Evolutionary conservation across 2,888 invertebrate genomes (phyloP).

Genomic region (Aleiodes leptofemur): DNA sequence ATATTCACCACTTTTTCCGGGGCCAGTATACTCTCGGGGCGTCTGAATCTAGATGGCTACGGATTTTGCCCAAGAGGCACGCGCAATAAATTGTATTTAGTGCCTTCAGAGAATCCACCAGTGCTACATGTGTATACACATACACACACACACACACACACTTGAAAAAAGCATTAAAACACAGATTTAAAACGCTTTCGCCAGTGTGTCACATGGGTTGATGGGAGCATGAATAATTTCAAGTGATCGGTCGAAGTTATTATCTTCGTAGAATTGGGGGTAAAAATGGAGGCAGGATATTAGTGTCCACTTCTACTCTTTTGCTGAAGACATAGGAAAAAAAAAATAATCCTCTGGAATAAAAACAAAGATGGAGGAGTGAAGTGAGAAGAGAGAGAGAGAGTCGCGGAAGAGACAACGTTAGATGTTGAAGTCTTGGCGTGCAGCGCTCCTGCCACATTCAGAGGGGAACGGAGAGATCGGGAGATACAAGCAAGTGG

Average conservation of each 20-base stretch:
- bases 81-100: constrained; percentile 34
- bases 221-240: constrained; percentile 33
- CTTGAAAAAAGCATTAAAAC: not conserved
- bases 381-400: constrained; percentile 7
- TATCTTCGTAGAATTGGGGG: constrained; percentile 25
- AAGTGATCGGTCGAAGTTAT: constrained; percentile 22
- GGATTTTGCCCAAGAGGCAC: constrained; percentile 36
- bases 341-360: not conserved
- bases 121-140: not conserved
- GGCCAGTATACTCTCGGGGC: constrained; percentile 33
- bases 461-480: constrained; percentile 3
- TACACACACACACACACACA: not conserved
- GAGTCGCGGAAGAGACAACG: constrained; percentile 39
- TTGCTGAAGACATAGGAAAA: not conserved
- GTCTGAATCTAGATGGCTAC: constrained; percentile 30
- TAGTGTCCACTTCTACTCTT: not conserved
- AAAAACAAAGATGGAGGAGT: constrained; percentile 17
- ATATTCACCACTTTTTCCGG: constrained; percentile 23
- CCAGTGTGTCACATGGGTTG: constrained; percentile 31
- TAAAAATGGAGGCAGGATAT: constrained; percentile 30
- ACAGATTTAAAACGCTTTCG: constrained; percentile 21
- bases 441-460: not conserved
- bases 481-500: too few relatives aligned
- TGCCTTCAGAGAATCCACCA: constrained; percentile 26
- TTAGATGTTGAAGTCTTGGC: constrained; percentile 26